Conservation (phyloP, 35 echinoderm and acorn worm species). For the Ptychodera flava region DNA sequence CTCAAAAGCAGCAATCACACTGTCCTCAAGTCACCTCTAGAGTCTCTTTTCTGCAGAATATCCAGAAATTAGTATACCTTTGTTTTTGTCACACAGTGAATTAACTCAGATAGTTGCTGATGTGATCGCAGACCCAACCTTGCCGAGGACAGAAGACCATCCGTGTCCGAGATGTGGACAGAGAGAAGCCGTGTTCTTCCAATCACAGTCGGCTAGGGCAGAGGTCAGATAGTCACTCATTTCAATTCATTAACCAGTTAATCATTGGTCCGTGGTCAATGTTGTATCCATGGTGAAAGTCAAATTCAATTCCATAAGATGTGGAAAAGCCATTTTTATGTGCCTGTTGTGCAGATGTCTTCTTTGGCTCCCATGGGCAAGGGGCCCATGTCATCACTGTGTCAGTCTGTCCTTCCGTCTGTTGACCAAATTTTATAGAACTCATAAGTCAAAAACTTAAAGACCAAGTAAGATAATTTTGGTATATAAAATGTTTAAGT, state of each 20-base stretch:
- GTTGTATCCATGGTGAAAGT: background rate
- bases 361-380: no score
- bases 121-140: slow-evolving; percentile 81
- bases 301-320: background rate
- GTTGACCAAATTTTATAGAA: no score
- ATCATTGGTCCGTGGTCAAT: background rate
- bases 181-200: slow-evolving; percentile 92
- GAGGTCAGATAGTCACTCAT: slow-evolving; percentile 40
- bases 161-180: slow-evolving; percentile 73
- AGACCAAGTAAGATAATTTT: no score
- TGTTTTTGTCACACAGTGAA: slow-evolving; percentile 36
- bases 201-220: slow-evolving; percentile 89
- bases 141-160: slow-evolving; percentile 89
- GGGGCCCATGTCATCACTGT: no score
- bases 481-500: no score
- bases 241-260: background rate
- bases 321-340: background rate
- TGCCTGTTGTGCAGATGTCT: background rate
- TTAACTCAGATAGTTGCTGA: slow-evolving; percentile 94
- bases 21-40: no score
- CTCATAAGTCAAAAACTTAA: no score
- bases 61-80: no score
- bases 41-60: no score
- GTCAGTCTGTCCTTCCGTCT: no score
- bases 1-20: no score